A percentile compares a stretch with the other conserved stretches of the same genome.
phyloP scores from a whole-genome alignment of 2,113 vertebrate genomes.

The Salminus brasiliensis region DNA sequence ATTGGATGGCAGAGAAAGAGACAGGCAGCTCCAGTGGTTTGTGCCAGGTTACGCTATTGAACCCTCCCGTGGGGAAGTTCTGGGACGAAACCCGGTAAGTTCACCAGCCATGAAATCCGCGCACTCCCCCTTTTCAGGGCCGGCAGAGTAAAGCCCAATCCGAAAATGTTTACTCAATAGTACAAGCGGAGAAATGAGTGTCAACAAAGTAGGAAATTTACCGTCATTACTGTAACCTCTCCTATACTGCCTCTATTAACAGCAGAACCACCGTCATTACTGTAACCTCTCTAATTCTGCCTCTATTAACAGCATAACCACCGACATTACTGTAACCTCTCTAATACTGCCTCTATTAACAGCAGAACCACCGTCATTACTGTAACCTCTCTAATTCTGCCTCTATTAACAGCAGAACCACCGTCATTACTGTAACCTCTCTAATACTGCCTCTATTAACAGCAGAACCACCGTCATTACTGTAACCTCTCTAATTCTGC shows the following conservation, averaged over 20 bases:
- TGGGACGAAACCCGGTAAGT: constrained; percentile 47
- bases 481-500: neutral
- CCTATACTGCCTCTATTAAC: no score
- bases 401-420: neutral
- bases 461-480: neutral
- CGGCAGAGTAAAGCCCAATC: constrained; percentile 13
- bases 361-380: neutral
- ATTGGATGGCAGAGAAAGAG: constrained; percentile 29
- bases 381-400: neutral
- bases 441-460: neutral
- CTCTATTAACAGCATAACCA: neutral
- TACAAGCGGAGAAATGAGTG: constrained; percentile 12
- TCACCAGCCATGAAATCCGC: constrained; percentile 47
- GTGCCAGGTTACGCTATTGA: constrained; percentile 51
- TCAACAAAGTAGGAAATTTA: constrained; percentile 10
- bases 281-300: neutral
- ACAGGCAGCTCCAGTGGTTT: constrained; percentile 27
- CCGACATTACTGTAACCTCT: neutral
- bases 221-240: neutral
- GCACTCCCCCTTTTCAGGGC: constrained; percentile 14
- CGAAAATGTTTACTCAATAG: constrained; percentile 17
- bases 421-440: neutral
- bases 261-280: constrained; percentile 12
- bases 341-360: neutral
- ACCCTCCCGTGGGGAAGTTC: constrained; percentile 43